These are phyloP conservation scores for Stramonita haemastoma DNA, from an alignment of 2,888 invertebrate species.

Conservation along the genomic window DNA sequence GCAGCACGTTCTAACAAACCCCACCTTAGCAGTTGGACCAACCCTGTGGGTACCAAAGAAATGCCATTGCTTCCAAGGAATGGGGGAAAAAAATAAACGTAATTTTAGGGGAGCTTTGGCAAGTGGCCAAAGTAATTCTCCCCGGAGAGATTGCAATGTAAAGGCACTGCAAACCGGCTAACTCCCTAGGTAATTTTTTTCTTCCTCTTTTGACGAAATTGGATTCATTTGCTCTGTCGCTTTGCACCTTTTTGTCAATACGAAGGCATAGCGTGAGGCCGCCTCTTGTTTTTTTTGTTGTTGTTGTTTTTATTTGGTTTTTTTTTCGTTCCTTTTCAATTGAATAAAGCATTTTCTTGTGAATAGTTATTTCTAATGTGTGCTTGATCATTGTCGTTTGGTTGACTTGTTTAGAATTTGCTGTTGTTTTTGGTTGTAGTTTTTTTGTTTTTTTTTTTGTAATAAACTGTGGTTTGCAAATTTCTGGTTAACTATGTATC, in stretches of 20 bases:
- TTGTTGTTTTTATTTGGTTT: too few species aligned
- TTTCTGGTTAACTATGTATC: too few species aligned
- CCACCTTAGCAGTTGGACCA: background rate
- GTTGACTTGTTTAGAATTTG: too few species aligned
- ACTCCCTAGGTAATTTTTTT: background rate
- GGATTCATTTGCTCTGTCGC: background rate
- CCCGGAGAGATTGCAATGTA: background rate
- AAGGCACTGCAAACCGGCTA: background rate
- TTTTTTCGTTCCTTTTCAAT: too few species aligned
- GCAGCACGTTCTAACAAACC: background rate
- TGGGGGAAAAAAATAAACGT: background rate
- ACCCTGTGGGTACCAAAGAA: background rate
- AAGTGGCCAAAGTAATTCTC: background rate
- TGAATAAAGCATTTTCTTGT: too few species aligned
- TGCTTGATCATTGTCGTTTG: too few species aligned
- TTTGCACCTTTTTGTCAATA: background rate
- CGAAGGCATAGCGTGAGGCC: too few species aligned
- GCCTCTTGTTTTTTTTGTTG: too few species aligned
- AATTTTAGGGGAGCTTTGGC: slow-evolving; percentile 1
- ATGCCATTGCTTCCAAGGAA: slow-evolving; percentile 19
- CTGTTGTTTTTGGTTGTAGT: too few species aligned
- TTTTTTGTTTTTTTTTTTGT: too few species aligned
- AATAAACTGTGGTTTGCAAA: too few species aligned
- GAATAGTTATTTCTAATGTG: too few species aligned
- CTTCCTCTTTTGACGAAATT: slow-evolving; percentile 17